A percentile compares a stretch with the other conserved stretches of the same genome.
Conservation (phyloP, 2,888 invertebrate genomes). For the Lycaena phlaeas region DNA sequence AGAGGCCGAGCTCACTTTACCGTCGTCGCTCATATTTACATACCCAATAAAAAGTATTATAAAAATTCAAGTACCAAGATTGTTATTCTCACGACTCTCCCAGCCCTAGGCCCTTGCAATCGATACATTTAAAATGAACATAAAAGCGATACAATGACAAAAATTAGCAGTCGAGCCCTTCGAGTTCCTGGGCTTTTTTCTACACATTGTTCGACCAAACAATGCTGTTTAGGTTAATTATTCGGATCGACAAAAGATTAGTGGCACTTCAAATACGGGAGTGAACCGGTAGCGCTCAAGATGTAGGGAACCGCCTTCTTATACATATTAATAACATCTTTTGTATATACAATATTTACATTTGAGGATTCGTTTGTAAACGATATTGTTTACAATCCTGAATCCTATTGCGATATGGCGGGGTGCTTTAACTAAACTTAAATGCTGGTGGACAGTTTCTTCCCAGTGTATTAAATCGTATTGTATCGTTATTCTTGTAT, state of each 20-base stretch:
- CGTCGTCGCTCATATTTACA: no score
- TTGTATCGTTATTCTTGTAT: no score
- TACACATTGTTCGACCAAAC: slow-evolving; percentile 23
- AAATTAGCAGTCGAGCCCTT: slow-evolving; percentile 59
- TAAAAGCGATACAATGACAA: slow-evolving; percentile 51
- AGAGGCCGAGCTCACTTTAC: no score
- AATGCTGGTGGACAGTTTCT: no score
- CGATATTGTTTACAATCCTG: no score
- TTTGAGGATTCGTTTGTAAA: no score
- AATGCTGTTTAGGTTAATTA: slow-evolving; percentile 60
- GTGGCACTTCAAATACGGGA: slow-evolving; percentile 51
- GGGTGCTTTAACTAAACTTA: no score
- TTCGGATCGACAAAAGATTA: slow-evolving; percentile 66
- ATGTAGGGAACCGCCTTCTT: slow-evolving; percentile 44
- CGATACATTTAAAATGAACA: slow-evolving; percentile 30
- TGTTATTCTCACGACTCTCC: slow-evolving; percentile 61
- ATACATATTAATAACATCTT: slow-evolving; percentile 57
- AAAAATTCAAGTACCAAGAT: no score
- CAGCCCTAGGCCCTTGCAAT: slow-evolving; percentile 40
- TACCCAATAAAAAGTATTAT: no score
- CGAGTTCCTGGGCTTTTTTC: slow-evolving; percentile 48
- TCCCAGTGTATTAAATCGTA: no score
- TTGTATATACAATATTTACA: slow-evolving; percentile 20
- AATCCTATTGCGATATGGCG: no score
- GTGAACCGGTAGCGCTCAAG: slow-evolving; percentile 47